phyloP scores from a whole-genome alignment of 2,113 vertebrate genomes.

The Tauraco erythrolophus region DNA sequence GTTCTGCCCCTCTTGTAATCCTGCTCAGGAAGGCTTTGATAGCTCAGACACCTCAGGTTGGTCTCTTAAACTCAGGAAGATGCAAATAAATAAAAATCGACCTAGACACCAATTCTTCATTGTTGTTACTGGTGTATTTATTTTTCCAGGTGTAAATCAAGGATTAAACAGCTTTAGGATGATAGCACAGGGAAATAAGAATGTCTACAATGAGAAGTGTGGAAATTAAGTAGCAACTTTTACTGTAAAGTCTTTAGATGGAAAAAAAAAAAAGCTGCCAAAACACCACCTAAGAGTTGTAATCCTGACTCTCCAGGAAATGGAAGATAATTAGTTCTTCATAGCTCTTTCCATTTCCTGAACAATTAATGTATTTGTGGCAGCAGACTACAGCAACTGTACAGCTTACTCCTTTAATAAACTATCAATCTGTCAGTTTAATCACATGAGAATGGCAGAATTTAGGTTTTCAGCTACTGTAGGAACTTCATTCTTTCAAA shows the following conservation, averaged over 20 bases:
- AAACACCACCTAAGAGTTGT: neutral
- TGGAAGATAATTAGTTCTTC: neutral
- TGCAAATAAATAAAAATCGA: neutral
- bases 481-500: neutral
- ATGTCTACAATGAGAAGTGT: neutral
- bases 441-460: neutral
- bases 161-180: neutral
- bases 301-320: neutral
- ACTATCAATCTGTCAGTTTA: too few species aligned
- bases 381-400: neutral
- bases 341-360: neutral
- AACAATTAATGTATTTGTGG: neutral
- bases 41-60: neutral
- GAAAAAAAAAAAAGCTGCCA: neutral
- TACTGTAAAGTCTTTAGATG: neutral
- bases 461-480: neutral
- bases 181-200: neutral
- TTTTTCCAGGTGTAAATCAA: neutral
- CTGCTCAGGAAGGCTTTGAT: neutral
- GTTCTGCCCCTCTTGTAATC: neutral
- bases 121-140: neutral
- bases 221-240: neutral
- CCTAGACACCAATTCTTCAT: neutral
- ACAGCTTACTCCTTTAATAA: neutral
- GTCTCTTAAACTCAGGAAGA: neutral